A percentile compares a stretch with the other conserved stretches of the same genome.
phyloP scores from a whole-genome alignment of 2,797 vertebrate species.

The Mionectes olivaceus region DNA sequence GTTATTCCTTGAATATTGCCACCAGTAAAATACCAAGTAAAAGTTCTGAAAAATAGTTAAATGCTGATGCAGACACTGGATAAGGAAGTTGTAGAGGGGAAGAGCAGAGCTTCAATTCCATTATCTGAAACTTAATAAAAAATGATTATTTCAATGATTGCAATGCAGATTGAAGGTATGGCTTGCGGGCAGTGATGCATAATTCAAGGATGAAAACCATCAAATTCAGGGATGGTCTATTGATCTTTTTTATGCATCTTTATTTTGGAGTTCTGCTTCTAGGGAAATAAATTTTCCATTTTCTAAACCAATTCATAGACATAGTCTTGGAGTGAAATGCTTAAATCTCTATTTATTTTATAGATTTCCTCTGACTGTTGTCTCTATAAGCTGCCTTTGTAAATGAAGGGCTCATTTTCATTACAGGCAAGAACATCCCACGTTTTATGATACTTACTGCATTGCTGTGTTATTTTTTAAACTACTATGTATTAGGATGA shows the following conservation, averaged over 20 bases:
- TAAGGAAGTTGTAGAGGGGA: neutral
- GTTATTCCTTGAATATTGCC: neutral
- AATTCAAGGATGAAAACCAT: neutral
- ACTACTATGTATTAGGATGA: neutral
- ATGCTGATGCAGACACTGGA: neutral
- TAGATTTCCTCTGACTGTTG: neutral
- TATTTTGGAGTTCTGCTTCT: constrained; percentile 1
- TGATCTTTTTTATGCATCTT: neutral
- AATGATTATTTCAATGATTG: neutral
- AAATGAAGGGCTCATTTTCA: neutral
- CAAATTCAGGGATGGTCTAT: neutral
- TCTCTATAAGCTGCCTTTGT: neutral
- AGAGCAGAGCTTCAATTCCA: neutral
- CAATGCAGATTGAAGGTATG: neutral
- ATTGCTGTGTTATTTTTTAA: neutral
- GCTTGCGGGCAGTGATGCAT: neutral
- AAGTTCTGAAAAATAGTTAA: neutral
- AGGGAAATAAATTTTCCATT: neutral
- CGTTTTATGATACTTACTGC: neutral
- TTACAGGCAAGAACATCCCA: neutral
- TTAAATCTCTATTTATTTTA: constrained; percentile 3
- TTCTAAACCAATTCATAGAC: neutral
- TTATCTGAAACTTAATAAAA: neutral
- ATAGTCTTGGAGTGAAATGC: neutral
- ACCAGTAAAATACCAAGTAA: neutral